These are phyloP conservation scores for Pheosia gnoma DNA, from an alignment of 2,888 invertebrate genomes.

Conservation along the genomic window DNA sequence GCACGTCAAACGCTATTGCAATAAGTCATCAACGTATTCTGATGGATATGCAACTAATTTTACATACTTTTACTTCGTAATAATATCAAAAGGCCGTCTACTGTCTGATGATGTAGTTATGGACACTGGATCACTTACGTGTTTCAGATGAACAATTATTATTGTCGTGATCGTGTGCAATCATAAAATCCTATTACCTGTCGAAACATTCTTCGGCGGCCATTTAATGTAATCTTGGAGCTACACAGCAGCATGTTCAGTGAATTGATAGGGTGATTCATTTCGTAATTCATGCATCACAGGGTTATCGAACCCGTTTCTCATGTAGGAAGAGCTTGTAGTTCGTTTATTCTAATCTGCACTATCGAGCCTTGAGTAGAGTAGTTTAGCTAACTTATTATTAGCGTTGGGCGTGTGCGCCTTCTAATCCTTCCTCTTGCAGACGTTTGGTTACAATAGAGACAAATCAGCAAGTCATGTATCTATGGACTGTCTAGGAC, in stretches of 20 bases:
- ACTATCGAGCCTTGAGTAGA: neutral
- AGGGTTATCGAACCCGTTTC: neutral
- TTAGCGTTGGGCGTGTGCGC: neutral
- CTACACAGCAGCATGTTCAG: neutral
- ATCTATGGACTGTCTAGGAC: no score
- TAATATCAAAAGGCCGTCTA: neutral
- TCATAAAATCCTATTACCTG: constrained; percentile 18
- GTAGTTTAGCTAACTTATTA: neutral
- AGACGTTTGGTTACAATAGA: no score
- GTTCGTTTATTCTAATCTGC: neutral
- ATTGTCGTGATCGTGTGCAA: constrained; percentile 15
- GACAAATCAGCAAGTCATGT: no score
- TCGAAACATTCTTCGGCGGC: constrained; percentile 15
- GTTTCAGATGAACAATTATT: constrained; percentile 17
- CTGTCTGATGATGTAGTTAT: neutral
- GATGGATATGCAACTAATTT: no score
- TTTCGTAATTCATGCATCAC: constrained; percentile 2
- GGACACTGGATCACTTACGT: neutral
- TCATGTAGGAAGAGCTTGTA: neutral
- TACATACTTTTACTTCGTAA: no score
- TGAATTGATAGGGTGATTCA: constrained; percentile 1
- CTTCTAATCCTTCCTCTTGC: no score
- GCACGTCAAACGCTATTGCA: no score
- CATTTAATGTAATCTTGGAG: constrained; percentile 6
- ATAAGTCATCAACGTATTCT: no score